Conservation (phyloP, 2,888 invertebrate genomes). For the Nomada fabriciana region DNA sequence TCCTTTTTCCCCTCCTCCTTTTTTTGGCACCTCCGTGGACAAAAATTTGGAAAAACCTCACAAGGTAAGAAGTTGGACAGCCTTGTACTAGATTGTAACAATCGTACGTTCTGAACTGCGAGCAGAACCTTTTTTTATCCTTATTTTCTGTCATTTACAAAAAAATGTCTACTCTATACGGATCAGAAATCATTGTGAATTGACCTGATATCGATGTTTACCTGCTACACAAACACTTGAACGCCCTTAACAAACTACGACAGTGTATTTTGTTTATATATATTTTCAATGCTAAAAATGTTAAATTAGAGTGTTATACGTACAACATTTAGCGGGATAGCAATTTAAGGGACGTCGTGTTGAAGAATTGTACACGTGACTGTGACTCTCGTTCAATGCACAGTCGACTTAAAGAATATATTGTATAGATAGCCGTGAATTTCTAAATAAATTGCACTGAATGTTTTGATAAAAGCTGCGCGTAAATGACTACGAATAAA, state of each 20-base stretch:
- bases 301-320: conserved; percentile 14
- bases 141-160: conserved; percentile 11
- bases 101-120: conserved; percentile 27
- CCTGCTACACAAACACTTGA: conserved; percentile 20
- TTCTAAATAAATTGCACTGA: conserved; percentile 61
- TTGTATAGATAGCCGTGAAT: conserved; percentile 33
- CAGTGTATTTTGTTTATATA: background rate
- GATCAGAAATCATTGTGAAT: conserved; percentile 24
- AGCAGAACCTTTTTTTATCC: conserved; percentile 2
- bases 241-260: conserved; percentile 8
- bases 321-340: conserved; percentile 40
- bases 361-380: conserved; percentile 26
- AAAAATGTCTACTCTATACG: conserved; percentile 25
- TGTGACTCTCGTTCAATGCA: conserved; percentile 18
- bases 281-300: background rate
- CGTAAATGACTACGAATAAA: conserved; percentile 55
- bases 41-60: conserved; percentile 26
- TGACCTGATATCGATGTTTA: conserved; percentile 32
- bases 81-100: conserved; percentile 36
- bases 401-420: conserved; percentile 42
- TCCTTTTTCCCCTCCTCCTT: background rate
- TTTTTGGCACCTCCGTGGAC: conserved; percentile 37
- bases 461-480: conserved; percentile 47
- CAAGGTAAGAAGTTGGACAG: conserved; percentile 58
- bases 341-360: conserved; percentile 42